Evolutionary conservation across 2,113 vertebrate genomes (phyloP), one percentile per base, ranked within the genome.

Genomic region (Lophius piscatorius): DNA sequence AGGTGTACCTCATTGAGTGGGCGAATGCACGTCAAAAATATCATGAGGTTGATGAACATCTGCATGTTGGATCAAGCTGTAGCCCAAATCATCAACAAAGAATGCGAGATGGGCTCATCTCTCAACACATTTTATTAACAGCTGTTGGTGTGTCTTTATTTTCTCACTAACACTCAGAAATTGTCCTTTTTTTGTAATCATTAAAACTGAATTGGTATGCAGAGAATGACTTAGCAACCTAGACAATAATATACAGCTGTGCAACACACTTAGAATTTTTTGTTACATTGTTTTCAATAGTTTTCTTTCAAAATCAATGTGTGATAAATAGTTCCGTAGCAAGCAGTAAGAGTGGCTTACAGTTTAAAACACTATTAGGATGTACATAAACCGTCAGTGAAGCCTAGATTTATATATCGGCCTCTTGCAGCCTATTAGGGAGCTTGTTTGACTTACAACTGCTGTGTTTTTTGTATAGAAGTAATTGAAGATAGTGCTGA

Each of bases 311-410:
- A 80, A 71, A 70, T 74, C 60, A 31, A 31, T 72, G 46, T 63
- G 55, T 74, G 52, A 73, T 79, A 58, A 52, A 14, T 85, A 85
- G 87, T 64, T 74, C 33, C 65, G 61, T 81, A 85, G 84, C 17
- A 61, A 45, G 59, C 74, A 62, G 29, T 51, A 38, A 38, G 40
- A 72, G 51, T 51, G 67, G 61, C 52, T 70, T 44, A 69, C 67
- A 60, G 33, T 66, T 51, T 51, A 52, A 72, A 42, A 70, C 49
- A 71, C 34, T 54, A 29, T 74, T 80, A 85, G 82, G 57, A 65
- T 61, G 60, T 63, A 44, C 68, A 58, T 55, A 82, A 64, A 47
- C 42, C 41, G 59, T 67, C 60, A 78, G 9, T 42, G 63, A 76
- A 60, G 62, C 68, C 61, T 34, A 78, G 52, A 72, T 63, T 63